Percentiles rank a stretch among this genome's conserved stretches.
phyloP scores from a whole-genome alignment of 2,888 invertebrate genomes.

The Ctena decussata region DNA sequence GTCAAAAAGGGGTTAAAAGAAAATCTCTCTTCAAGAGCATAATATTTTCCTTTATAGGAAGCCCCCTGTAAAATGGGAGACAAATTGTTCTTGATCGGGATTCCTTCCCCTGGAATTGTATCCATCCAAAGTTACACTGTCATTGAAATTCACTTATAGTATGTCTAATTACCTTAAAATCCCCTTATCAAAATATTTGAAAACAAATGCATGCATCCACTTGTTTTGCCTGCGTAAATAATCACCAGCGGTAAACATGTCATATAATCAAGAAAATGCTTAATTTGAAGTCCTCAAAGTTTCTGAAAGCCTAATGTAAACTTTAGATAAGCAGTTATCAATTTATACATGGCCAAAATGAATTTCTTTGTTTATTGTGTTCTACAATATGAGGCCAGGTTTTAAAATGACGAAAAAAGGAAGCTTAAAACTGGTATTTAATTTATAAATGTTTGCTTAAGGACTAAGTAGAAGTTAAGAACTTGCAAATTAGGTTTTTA shows the following conservation, averaged over 20 bases:
- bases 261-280: conserved; percentile 60
- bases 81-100: too few relatives aligned
- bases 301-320: conserved; percentile 60
- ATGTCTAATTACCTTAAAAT: background rate
- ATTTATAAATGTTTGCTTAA: background rate
- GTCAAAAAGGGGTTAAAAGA: too few relatives aligned
- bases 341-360: conserved; percentile 59
- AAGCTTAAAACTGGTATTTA: background rate
- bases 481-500: background rate
- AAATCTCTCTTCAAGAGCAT: too few relatives aligned
- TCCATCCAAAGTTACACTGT: too few relatives aligned
- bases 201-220: conserved; percentile 46
- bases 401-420: background rate
- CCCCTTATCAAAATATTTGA: conserved; percentile 42
- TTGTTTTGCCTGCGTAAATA: conserved; percentile 39
- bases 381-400: background rate
- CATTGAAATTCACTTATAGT: too few relatives aligned
- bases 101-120: too few relatives aligned
- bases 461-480: background rate
- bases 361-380: conserved; percentile 61
- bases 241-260: conserved; percentile 57
- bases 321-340: conserved; percentile 48
- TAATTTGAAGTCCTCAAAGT: conserved; percentile 61
- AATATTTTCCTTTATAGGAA: too few relatives aligned
- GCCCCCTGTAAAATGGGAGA: too few relatives aligned